Conservation (phyloP, 2,113 vertebrate genomes). For the Neofelis nebulosa region DNA sequence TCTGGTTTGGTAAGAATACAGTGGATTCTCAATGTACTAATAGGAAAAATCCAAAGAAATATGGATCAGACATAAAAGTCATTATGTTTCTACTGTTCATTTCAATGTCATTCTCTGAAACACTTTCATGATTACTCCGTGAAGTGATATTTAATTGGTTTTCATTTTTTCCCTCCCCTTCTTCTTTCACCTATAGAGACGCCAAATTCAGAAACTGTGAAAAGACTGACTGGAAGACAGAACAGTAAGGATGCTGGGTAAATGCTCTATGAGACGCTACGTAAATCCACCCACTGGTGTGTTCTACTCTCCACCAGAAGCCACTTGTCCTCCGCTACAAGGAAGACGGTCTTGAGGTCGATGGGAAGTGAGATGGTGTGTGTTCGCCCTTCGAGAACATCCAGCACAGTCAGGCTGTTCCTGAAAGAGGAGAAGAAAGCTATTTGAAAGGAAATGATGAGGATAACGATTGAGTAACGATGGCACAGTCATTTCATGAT, state of each 20-base stretch:
- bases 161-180: neutral
- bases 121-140: neutral
- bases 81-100: neutral
- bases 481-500: neutral
- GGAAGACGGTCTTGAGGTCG: slow-evolving; percentile 90
- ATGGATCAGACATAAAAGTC: neutral
- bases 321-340: slow-evolving; percentile 96
- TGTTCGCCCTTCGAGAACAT: slow-evolving; percentile 92
- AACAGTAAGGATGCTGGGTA: neutral
- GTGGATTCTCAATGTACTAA: neutral
- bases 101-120: neutral
- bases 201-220: neutral
- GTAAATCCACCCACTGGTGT: slow-evolving; percentile 86
- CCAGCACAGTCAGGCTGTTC: slow-evolving; percentile 91
- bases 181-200: neutral
- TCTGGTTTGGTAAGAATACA: neutral
- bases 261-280: fast-evolving
- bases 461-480: neutral
- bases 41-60: neutral
- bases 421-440: slow-evolving; percentile 83
- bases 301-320: slow-evolving; percentile 92
- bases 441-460: slow-evolving; percentile 26
- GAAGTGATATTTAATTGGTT: neutral
- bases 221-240: neutral
- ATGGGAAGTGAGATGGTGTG: slow-evolving; percentile 95